Evolutionary conservation across 1,140 invertebrate genomes (phyloP), one percentile per base, ranked within the genome.

Genomic region (Muscidifurax raptorellus): DNA sequence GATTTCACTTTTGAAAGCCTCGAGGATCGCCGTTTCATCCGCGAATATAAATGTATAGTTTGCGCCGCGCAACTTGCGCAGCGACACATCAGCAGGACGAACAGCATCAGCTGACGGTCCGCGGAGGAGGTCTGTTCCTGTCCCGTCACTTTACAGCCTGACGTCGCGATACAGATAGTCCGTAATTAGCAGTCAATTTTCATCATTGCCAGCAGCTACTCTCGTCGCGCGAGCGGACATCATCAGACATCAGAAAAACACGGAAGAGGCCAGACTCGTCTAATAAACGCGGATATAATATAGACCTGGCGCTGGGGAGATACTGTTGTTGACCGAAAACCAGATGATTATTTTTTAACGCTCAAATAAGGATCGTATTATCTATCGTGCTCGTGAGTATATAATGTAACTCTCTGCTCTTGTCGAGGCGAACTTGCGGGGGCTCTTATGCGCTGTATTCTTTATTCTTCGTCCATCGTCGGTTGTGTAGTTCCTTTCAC

Each of bases 171-270:
- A 52, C 47, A 9, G 36, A 40, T 10, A 40, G 36, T 40, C 36
- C 10, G 36, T 10, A 10, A 40, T 10, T 10, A 40, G 36, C 36
- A 40, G 36, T 40, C 0, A 40, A 40, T 40, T 40, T 40, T 40
- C 36, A 40, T 40, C 36, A 12, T 40, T 40, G 36, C 36, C 36
- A 47, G 44, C 44, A 5, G 36, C 44, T 47, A 18, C 44, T 47
- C 13, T 47, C 12, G 2, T 47, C 44, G 12, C 44, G 44, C 44
- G 44, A 47, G 52, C 52, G 52, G 22, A 59, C 52, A 7, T 59
- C 52, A 59, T 59, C 44, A 6, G 52, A 75, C 72, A 66, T n/a
- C 22, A 36, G 2, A 10, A 83, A 82, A 83, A 78, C n/a, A 78
- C 64, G 40, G 40, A 77, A 69, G 40, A 36, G 71, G 18, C 12